Base-by-base conservation (phyloP, 2,888 invertebrate species). In the Drosophila lacicola region DNA sequence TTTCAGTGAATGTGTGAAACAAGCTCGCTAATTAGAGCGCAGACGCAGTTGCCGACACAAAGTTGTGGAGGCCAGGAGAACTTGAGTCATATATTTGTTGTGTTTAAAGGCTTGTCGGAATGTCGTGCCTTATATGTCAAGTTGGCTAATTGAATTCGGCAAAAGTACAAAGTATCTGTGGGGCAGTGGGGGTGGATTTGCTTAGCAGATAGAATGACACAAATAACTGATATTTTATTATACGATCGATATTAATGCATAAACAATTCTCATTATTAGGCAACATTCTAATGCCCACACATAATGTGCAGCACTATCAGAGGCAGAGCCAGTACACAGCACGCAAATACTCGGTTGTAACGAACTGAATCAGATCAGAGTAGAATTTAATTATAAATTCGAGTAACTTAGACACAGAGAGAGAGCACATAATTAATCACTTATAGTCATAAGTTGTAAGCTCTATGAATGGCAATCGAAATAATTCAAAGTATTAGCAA, bases 241-340 rank as follows among this genome's bases (percentile, higher is more conserved):
- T 49, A 72, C 56, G 33, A 66, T 67, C 56, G 33, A 66, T 67
- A 75, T 82, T 82, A 87, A 75, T 79, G 69, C 74, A 78, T 85
- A 73, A 66, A 77, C 61, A 73, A 82, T 84, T 84, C 67, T 83
- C 70, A 63, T 87, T 88, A 86, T 64, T 90, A 91, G 91, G 91
- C 83, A 91, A 89, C 81, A 86, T 91, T 82, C 70, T 91, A 86
- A 73, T 90, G 77, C 91, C 91, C 84, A 80, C 90, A 66, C 92
- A 91, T 88, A 92, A 92, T 89, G 90, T 92, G 63, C 92, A 92
- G 72, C 92, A 92, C 84, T 92, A 91, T 92, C 92, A 92, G 87
- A 91, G 92, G 87, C 91, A 92, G 86, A 91, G 92, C 86, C 91
- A 92, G 85, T 92, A 90, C 83, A 82, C 91, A 57, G 81, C 91